Evolutionary conservation across 2,113 vertebrate species (phyloP).

Genomic region (Pleuronectes platessa): DNA sequence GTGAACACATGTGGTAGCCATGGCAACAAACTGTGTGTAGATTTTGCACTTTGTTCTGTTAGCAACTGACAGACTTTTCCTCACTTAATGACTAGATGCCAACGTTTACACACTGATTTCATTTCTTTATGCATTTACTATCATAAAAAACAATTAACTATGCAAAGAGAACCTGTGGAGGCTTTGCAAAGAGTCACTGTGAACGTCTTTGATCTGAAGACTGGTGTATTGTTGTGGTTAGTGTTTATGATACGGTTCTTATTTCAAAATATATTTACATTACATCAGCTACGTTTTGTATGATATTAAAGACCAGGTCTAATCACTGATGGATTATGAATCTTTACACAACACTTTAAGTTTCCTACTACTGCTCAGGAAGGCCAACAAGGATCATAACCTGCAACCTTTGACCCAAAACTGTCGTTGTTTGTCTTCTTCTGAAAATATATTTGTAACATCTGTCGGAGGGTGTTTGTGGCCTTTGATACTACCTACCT

Average conservation of each 20-base stretch:
- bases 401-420: slow-evolving; percentile 52
- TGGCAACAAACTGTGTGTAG: slow-evolving; percentile 41
- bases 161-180: slow-evolving; percentile 68
- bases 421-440: slow-evolving; percentile 52
- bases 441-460: slow-evolving; percentile 53
- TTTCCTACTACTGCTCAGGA: slow-evolving; percentile 71
- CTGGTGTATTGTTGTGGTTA: slow-evolving; percentile 53
- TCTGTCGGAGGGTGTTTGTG: slow-evolving; percentile 59
- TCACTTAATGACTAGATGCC: slow-evolving; percentile 48
- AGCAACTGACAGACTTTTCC: slow-evolving; percentile 40
- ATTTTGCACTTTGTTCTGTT: slow-evolving; percentile 66
- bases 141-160: slow-evolving; percentile 70
- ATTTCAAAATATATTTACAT: slow-evolving; percentile 60
- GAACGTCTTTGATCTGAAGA: slow-evolving; percentile 56
- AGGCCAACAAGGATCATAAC: slow-evolving; percentile 55
- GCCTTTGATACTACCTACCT: slow-evolving; percentile 73
- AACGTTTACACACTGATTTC: slow-evolving; percentile 55
- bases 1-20: slow-evolving; percentile 12
- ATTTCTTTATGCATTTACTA: slow-evolving; percentile 50
- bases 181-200: slow-evolving; percentile 57
- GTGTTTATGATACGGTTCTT: slow-evolving; percentile 65
- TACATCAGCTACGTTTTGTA: slow-evolving; percentile 46
- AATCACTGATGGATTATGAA: slow-evolving; percentile 53
- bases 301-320: slow-evolving; percentile 37
- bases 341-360: slow-evolving; percentile 40